phyloP scores from a whole-genome alignment of 2,888 invertebrate genomes.

The Tetranychus truncatus region DNA sequence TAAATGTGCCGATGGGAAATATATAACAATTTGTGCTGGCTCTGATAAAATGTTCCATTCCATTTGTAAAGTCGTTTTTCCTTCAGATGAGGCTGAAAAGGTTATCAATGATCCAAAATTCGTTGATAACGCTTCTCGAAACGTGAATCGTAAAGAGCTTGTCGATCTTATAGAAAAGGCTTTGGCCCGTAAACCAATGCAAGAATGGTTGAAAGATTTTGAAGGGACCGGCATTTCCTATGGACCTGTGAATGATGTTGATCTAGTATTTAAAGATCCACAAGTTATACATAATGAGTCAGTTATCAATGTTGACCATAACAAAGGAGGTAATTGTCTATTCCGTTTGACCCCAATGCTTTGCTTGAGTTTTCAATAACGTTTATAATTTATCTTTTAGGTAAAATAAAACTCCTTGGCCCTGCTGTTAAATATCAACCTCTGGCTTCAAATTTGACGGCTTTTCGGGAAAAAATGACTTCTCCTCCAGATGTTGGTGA shows the following conservation, averaged over 20 bases:
- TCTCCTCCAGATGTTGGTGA: slow-evolving; percentile 71
- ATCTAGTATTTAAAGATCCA: slow-evolving; percentile 66
- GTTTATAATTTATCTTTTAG: slow-evolving; percentile 34
- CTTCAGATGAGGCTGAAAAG: slow-evolving; percentile 42
- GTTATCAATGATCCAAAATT: slow-evolving; percentile 48
- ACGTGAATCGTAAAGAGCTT: slow-evolving; percentile 52
- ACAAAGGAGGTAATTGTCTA: slow-evolving; percentile 30
- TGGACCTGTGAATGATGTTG: slow-evolving; percentile 70
- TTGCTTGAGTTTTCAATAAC: no score
- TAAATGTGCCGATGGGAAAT: slow-evolving; percentile 52
- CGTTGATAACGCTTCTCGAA: slow-evolving; percentile 51
- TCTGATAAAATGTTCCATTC: slow-evolving; percentile 60
- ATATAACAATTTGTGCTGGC: slow-evolving; percentile 68
- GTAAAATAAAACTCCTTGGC: slow-evolving; percentile 45
- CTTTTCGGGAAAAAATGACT: not conserved
- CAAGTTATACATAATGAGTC: slow-evolving; percentile 46
- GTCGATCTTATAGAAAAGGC: slow-evolving; percentile 32
- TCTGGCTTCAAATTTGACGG: slow-evolving; percentile 33
- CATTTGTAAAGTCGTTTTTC: slow-evolving; percentile 41
- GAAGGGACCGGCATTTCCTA: slow-evolving; percentile 59
- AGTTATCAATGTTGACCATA: slow-evolving; percentile 39
- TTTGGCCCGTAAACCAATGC: slow-evolving; percentile 46
- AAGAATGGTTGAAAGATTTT: slow-evolving; percentile 55
- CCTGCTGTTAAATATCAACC: slow-evolving; percentile 62
- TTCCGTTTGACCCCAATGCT: no score